A percentile compares a stretch with the other conserved stretches of the same genome.
phyloP scores from a whole-genome alignment of 2,888 invertebrate species.

The Diaphora mendica region DNA sequence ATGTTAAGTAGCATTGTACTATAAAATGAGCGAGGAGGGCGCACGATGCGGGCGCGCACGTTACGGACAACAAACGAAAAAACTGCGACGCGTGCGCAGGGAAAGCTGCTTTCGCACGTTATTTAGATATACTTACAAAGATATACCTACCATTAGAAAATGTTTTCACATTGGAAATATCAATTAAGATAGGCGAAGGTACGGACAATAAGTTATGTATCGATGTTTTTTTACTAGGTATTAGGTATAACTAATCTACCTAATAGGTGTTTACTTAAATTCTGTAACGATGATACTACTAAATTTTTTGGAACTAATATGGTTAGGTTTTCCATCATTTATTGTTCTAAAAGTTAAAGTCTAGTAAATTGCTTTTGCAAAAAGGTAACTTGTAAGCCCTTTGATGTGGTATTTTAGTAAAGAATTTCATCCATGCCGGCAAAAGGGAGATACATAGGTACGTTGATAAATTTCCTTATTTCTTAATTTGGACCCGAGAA shows the following conservation, averaged over 20 bases:
- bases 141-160: not conserved
- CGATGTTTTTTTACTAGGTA: not conserved
- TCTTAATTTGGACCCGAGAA: not conserved
- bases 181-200: not conserved
- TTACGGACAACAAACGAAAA: slow-evolving; percentile 43
- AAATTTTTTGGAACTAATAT: not conserved
- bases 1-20: slow-evolving; percentile 55
- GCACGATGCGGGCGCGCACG: slow-evolving; percentile 74
- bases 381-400: not conserved
- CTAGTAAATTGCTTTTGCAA: not conserved
- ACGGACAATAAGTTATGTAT: not conserved
- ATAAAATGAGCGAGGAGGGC: slow-evolving; percentile 65
- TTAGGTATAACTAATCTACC: not conserved
- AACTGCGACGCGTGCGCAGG: slow-evolving; percentile 46
- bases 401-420: not conserved
- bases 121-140: no score
- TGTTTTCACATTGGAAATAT: not conserved
- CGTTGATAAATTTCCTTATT: not conserved
- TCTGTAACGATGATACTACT: not conserved
- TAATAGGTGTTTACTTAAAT: not conserved
- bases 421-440: not conserved
- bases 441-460: not conserved
- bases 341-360: not conserved
- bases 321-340: not conserved
- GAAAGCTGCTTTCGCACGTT: slow-evolving; percentile 36